phyloP scores from a whole-genome alignment of 2,113 vertebrate genomes.

The Jaculus jaculus region DNA sequence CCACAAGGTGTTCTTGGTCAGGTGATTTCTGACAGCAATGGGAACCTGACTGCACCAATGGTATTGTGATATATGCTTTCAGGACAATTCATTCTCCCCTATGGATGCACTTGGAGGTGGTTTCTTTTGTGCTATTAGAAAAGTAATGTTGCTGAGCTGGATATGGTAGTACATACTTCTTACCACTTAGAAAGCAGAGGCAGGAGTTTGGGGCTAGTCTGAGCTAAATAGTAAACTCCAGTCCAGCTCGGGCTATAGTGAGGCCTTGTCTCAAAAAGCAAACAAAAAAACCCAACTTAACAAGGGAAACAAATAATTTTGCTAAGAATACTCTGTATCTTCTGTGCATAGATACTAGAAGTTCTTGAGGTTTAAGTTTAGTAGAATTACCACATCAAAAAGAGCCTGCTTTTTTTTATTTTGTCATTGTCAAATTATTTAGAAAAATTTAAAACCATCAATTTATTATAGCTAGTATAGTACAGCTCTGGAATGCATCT shows the following conservation, averaged over 20 bases:
- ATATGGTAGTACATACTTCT: too few species aligned
- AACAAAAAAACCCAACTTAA: neutral
- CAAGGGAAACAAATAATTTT: too few species aligned
- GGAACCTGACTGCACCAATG: neutral
- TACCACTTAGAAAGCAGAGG: neutral
- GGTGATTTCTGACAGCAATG: too few species aligned
- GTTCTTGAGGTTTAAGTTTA: conserved; percentile 28
- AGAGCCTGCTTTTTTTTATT: neutral
- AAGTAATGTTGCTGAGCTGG: neutral
- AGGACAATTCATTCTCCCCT: neutral
- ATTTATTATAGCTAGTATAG: neutral
- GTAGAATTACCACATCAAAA: neutral
- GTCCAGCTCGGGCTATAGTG: neutral
- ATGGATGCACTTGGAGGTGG: neutral
- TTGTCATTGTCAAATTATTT: conserved; percentile 11
- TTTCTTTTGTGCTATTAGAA: neutral
- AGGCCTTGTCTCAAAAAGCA: neutral
- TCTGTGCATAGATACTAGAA: neutral
- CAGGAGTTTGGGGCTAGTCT: neutral
- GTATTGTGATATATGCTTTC: neutral
- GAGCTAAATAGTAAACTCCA: neutral
- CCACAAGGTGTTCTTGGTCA: too few species aligned
- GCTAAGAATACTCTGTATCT: neutral
- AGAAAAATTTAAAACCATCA: conserved; percentile 10
- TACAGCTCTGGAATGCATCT: neutral